phyloP scores from a whole-genome alignment of 2,113 vertebrate genomes.

The Antigone vipio region DNA sequence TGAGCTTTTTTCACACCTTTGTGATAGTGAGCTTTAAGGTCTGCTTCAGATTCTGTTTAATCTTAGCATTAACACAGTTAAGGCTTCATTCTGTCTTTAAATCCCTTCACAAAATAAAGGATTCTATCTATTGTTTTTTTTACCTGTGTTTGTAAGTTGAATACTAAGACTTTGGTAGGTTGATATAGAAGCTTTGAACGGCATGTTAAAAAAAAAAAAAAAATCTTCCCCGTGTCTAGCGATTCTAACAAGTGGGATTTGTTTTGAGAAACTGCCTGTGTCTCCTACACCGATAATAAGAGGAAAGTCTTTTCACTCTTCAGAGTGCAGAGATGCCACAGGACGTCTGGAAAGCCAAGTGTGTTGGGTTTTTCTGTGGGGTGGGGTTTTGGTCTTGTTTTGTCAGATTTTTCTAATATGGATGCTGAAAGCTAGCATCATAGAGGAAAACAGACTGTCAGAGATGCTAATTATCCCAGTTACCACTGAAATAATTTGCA shows the following conservation, averaged over 20 bases:
- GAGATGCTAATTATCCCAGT: neutral
- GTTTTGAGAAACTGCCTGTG: neutral
- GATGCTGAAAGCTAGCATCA: neutral
- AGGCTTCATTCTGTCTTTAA: neutral
- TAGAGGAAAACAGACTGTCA: neutral
- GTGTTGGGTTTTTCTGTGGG: neutral
- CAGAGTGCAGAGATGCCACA: neutral
- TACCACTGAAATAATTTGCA: neutral
- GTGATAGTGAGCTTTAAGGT: neutral
- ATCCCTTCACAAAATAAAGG: neutral
- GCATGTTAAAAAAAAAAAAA: neutral
- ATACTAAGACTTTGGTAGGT: neutral
- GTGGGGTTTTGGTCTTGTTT: neutral
- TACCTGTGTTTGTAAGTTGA: neutral
- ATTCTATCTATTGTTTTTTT: neutral
- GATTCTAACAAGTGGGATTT: neutral
- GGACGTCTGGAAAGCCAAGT: neutral
- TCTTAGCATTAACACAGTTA: neutral
- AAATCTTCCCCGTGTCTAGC: accelerated
- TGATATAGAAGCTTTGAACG: neutral
- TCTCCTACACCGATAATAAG: neutral
- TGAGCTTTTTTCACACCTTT: neutral
- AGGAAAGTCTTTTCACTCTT: neutral
- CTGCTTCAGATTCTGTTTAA: neutral
- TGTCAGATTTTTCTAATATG: neutral